phyloP scores from a whole-genome alignment of 2,797 vertebrate genomes.

The Antrozous pallidus region DNA sequence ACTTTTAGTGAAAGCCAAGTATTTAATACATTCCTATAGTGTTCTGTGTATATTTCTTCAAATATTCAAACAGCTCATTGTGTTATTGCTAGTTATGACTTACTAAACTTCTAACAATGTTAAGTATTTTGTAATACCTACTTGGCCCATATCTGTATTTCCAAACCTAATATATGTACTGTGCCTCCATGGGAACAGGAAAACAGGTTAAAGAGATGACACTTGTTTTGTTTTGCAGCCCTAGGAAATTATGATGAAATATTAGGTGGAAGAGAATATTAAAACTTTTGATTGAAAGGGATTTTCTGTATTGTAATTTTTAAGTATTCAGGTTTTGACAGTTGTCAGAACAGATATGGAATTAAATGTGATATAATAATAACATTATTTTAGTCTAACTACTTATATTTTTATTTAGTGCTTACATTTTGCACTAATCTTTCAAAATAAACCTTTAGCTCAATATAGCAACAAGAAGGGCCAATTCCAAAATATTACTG shows the following conservation, averaged over 20 bases:
- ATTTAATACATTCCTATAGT: neutral
- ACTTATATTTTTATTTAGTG: neutral
- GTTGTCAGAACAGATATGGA: neutral
- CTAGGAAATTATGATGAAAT: neutral
- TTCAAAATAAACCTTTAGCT: neutral
- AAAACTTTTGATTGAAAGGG: neutral
- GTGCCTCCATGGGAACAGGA: neutral
- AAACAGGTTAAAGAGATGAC: neutral
- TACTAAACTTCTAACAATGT: neutral
- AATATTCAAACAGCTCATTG: neutral
- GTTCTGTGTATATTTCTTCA: neutral
- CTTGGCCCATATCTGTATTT: neutral
- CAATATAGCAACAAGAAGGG: neutral
- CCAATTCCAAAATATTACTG: slow-evolving; percentile 57
- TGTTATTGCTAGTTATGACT: neutral
- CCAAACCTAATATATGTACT: neutral
- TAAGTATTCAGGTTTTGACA: neutral
- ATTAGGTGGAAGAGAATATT: neutral
- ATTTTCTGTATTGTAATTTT: neutral
- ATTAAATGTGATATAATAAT: neutral
- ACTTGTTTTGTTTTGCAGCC: neutral
- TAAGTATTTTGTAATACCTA: neutral
- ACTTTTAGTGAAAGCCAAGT: neutral
- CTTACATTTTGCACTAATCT: neutral
- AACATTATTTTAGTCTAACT: neutral